These are phyloP conservation scores for Tor tambroides DNA, from an alignment of 2,113 vertebrate species.

Conservation along the genomic window DNA sequence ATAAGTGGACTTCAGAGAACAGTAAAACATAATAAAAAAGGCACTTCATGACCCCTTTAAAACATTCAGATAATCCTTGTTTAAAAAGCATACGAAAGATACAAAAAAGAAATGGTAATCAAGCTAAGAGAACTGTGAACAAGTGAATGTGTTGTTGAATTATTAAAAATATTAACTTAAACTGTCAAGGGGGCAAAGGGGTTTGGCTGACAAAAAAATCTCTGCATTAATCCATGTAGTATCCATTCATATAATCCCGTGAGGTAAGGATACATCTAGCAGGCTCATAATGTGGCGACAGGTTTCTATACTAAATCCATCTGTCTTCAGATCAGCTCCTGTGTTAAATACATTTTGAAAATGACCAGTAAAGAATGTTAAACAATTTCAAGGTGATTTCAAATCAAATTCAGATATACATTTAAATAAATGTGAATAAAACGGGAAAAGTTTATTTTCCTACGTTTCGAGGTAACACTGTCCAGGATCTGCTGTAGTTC, in stretches of 20 bases:
- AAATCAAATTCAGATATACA: not conserved
- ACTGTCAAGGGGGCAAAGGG: not conserved
- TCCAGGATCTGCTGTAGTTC: slow-evolving; percentile 80
- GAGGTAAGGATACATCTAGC: slow-evolving; percentile 88
- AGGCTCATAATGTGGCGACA: slow-evolving; percentile 89
- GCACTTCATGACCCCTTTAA: too few species aligned
- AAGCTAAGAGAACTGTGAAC: not conserved
- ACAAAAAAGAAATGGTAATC: too few species aligned
- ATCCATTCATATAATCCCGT: not conserved
- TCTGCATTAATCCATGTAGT: not conserved
- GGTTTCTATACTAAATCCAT: slow-evolving; percentile 88
- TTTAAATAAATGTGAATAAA: not conserved
- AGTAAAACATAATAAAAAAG: too few species aligned
- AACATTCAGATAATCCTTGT: too few species aligned
- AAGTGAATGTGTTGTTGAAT: not conserved
- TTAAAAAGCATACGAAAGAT: too few species aligned
- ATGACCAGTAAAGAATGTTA: not conserved
- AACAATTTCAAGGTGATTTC: not conserved
- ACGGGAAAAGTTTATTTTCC: slow-evolving; percentile 44
- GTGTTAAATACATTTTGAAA: not conserved
- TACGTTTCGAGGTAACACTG: slow-evolving; percentile 73
- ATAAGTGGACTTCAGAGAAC: too few species aligned
- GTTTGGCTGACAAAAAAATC: not conserved
- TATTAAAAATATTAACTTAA: not conserved
- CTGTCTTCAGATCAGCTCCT: slow-evolving; percentile 86